A percentile compares a stretch with the other conserved stretches of the same genome.
These are phyloP conservation scores for Numida meleagris DNA, from an alignment of 2,113 vertebrate genomes.

Conservation along the genomic window DNA sequence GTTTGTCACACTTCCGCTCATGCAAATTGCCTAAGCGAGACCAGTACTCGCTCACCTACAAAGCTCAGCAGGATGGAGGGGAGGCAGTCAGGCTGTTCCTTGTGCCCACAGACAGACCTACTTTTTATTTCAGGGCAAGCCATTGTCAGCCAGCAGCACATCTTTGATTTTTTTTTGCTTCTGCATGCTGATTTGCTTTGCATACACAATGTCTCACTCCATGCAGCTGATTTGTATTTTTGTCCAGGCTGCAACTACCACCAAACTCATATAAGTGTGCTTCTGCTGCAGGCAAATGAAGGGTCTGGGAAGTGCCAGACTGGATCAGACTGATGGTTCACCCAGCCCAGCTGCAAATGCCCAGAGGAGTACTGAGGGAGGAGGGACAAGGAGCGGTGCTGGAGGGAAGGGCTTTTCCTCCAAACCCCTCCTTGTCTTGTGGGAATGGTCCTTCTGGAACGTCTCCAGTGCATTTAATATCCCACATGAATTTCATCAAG, in stretches of 20 bases:
- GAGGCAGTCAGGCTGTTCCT: background rate
- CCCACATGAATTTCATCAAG: background rate
- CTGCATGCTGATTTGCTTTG: background rate
- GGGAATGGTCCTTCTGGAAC: background rate
- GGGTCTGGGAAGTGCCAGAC: background rate
- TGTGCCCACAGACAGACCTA: constrained; percentile 12
- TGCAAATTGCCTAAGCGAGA: constrained; percentile 70
- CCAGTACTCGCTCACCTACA: background rate
- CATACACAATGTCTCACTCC: background rate
- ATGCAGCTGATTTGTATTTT: background rate
- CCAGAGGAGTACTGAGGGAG: background rate
- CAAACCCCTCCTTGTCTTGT: background rate
- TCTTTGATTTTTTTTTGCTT: background rate
- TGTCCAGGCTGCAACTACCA: background rate
- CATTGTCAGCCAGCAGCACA: background rate
- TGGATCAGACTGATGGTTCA: background rate
- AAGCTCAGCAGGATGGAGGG: background rate
- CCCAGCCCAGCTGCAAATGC: background rate
- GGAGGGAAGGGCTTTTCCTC: background rate
- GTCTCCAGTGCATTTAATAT: background rate
- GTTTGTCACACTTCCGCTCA: constrained; percentile 72
- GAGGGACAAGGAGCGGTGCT: background rate
- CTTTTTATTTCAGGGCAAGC: constrained; percentile 33
- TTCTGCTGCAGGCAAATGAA: background rate
- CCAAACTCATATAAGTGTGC: background rate